A percentile compares a stretch with the other conserved stretches of the same genome.
These are phyloP conservation scores for Lathronympha strigana DNA, from an alignment of 2,888 invertebrate genomes.

Conservation along the genomic window DNA sequence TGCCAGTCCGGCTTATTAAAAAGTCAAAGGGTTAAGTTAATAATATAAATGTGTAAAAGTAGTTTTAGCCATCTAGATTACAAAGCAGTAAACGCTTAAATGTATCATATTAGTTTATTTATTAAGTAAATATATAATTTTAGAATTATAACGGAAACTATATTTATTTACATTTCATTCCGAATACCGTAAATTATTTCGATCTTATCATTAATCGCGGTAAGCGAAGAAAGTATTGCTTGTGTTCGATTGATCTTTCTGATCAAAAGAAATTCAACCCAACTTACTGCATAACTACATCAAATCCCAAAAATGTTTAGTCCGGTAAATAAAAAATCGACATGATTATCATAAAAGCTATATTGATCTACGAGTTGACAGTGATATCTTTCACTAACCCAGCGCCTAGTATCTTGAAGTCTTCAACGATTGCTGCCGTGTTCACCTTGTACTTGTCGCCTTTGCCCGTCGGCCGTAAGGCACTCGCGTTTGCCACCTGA, in stretches of 20 bases:
- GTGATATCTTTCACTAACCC: conserved; percentile 86
- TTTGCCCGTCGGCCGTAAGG: conserved; percentile 73
- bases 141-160: neutral
- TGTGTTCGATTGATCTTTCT: no score
- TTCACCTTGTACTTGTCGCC: conserved; percentile 84
- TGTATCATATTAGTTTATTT: conserved; percentile 15
- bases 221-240: no score
- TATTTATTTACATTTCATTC: neutral
- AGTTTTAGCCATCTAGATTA: neutral
- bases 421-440: conserved; percentile 87
- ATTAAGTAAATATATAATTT: neutral
- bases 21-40: no score
- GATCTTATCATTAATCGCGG: no score
- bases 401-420: conserved; percentile 87
- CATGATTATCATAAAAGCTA: neutral
- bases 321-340: neutral
- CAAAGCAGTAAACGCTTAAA: conserved; percentile 21
- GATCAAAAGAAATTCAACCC: no score
- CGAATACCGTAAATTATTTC: no score
- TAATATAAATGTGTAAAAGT: neutral
- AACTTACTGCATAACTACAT: no score
- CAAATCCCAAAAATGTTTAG: no score
- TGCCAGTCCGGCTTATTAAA: no score
- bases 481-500: conserved; percentile 84
- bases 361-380: conserved; percentile 48